Base-by-base conservation (phyloP, 2,888 invertebrate genomes). In the Xiphydria camelus region DNA sequence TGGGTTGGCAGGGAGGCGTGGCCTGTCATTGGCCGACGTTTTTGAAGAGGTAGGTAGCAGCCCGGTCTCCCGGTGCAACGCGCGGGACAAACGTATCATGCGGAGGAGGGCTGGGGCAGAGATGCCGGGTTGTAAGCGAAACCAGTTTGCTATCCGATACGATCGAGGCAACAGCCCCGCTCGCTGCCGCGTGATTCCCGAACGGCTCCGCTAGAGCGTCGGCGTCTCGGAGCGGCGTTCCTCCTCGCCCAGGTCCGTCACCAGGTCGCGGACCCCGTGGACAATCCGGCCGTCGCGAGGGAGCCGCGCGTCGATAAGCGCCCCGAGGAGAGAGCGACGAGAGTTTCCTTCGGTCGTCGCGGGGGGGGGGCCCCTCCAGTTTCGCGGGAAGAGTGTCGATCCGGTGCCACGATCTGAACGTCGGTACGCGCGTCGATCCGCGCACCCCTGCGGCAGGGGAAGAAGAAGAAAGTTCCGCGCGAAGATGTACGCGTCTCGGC, bases 91-190 rank as follows among this genome's bases (percentile, higher is more conserved):
- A 70, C 70, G 73, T 73, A 73, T 73, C 73, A 73, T 73, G 73
- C 66, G 64, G 73, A 73, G 72, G 68, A 73, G 72, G 73, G 69
- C 73, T 64, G 74, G 70, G 68, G 65, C 70, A 59, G 73, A 70
- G 73, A 75, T 73, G 72, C 70, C 68, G 75, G 64, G 67, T 73
- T 72, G 75, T 74, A 75, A 75, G 61, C 68, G 73, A 74, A 75
- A 75, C 75, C 73, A 75, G 75, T 75, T 75, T 74, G 75, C 75
- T 70, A 75, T 74, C 66, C 75, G 75, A 75, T 75, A 68, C 74
- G 73, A 75, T 70, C 74, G 75, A 73, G 69, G 74, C 70, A 75
- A 70, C 70, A 75, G 66, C 25, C 45, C 45, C 26, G 39, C 45
- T 29, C 31, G 25, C 23, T 23, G 61, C 59, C 54, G 37, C 60